These are phyloP conservation scores for Brachystomella parvula DNA, from an alignment of 1,140 invertebrate genomes.

Conservation along the genomic window DNA sequence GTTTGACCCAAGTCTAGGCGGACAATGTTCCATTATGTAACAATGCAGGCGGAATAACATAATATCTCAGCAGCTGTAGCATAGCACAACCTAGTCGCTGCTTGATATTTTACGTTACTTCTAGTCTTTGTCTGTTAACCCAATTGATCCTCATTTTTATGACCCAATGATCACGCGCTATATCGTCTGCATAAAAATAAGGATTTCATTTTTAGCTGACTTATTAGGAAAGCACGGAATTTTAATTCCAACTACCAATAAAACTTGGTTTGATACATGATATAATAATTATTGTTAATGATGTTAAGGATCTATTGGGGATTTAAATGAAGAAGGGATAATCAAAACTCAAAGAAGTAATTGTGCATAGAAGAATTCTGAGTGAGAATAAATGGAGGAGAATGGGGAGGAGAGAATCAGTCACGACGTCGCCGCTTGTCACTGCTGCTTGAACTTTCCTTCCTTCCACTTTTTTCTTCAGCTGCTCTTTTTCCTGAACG, in stretches of 20 bases:
- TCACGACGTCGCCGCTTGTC: constrained; percentile 38
- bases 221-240: no score
- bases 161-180: no score
- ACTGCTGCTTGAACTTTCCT: constrained; percentile 37
- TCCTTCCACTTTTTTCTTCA: constrained; percentile 37
- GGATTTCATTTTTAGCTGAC: no score
- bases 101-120: no score
- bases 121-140: not conserved
- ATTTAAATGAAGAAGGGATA: not conserved
- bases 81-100: no score
- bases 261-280: not conserved
- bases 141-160: no score
- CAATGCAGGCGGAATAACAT: no score
- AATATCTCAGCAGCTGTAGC: no score
- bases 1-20: constrained; percentile 18
- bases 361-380: not conserved
- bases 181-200: no score
- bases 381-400: not conserved
- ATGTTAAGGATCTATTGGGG: not conserved
- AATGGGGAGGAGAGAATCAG: constrained; percentile 12
- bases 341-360: not conserved
- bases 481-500: constrained; percentile 52
- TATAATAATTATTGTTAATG: not conserved
- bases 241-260: no score
- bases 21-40: constrained; percentile 34